Evolutionary conservation across 2,797 vertebrate genomes (phyloP).

Genomic region (Syncerus caffer): DNA sequence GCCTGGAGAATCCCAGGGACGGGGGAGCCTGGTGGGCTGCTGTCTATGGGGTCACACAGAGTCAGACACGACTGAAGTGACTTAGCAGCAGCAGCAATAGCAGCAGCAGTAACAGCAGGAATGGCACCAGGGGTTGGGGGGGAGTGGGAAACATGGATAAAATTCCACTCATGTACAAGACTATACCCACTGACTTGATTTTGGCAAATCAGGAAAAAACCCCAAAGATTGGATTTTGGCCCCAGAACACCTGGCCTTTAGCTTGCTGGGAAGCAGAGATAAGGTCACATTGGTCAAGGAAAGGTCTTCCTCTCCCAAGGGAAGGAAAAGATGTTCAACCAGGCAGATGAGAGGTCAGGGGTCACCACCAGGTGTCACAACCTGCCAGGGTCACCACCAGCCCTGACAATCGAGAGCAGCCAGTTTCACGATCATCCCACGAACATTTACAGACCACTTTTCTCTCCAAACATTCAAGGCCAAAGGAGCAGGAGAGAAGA

Average conservation of each 20-base stretch:
- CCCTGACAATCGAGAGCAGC: neutral
- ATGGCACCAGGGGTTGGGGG: neutral
- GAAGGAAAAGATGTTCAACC: neutral
- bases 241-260: neutral
- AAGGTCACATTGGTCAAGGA: neutral
- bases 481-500: neutral
- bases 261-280: neutral
- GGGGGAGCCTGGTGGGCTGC: no score
- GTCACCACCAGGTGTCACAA: neutral
- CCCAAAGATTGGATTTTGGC: neutral
- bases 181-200: neutral
- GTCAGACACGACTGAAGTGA: no score
- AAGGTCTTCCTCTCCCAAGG: neutral
- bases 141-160: neutral
- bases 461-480: neutral
- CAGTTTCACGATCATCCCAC: neutral
- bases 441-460: neutral
- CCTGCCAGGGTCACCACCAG: neutral
- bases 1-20: no score
- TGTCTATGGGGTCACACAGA: no score
- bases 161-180: neutral
- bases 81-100: no score
- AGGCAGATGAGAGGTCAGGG: neutral
- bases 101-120: neutral
- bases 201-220: neutral